Base-by-base conservation (phyloP, 2,113 vertebrate species). In the Zosterops borbonicus region DNA sequence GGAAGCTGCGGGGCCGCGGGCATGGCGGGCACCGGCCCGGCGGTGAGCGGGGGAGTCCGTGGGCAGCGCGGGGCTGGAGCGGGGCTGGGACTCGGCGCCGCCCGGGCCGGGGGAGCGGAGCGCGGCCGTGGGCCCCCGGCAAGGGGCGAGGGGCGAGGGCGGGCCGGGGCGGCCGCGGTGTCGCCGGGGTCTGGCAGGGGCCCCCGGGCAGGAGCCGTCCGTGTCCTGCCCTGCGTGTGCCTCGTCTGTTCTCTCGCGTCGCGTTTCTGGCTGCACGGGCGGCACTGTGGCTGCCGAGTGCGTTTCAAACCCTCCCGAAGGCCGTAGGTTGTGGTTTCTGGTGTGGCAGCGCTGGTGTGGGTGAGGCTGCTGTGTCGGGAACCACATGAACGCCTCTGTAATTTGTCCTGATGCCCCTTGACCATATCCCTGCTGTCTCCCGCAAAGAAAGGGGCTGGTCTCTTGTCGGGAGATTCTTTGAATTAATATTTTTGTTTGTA, bases 401-500 rank as follows among this genome's bases (percentile, higher is more conserved):
- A 6, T 21, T 42, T 16, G 15, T 16, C 33, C 33, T 29, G 6
- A 0, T 10, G 55, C 50, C 6, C 60, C 11, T 37, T 41, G 19
- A 11, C 17, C 22, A 0, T 3, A 0, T 12, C 33, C 12, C 35
- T 7, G 11, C 20, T 15, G 23, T 4, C 27, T 6, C 35, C 42
- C 17, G 33, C 8, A 4, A 28, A 7, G 2, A 2, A 37, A 47
- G 42, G 41, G 33, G 12, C 24, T 20, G 6, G 16, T 14, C 22
- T 44, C 46, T 29, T 23, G 14, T 31, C 19, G 4, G 42, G 17
- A 16, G 65, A 7, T 4, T 82, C 60, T 81, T 44, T 42, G n/a
- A 46, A 18, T 62, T 8, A 5, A 3, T 21, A 41, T 46, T 14
- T 33, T 46, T 6, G 0, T 56, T 41, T 16, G 2, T 25, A 4